Conservation (phyloP, 2,113 vertebrate genomes). For the Sorex araneus region DNA sequence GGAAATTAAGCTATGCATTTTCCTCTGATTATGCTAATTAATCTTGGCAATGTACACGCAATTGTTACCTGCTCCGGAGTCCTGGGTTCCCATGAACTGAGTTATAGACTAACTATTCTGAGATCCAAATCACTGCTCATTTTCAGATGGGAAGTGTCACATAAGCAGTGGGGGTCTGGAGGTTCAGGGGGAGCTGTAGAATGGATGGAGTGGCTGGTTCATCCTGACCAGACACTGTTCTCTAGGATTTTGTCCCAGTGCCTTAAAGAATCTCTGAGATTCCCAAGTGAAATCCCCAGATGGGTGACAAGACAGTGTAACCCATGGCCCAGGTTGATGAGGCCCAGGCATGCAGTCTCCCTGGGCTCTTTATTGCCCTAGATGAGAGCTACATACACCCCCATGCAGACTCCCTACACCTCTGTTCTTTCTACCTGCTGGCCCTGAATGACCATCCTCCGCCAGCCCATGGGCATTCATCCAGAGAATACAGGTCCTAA, state of each 20-base stretch:
- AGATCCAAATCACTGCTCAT: no score
- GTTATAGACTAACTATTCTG: background rate
- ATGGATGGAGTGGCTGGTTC: background rate
- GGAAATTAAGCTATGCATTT: background rate
- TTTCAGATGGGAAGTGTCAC: no score
- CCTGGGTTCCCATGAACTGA: background rate
- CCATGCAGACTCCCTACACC: background rate
- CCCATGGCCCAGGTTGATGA: rapidly evolving
- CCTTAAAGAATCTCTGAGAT: background rate
- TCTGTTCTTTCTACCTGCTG: background rate
- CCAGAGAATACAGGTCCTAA: no score
- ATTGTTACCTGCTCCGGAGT: background rate
- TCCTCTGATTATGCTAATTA: constrained; percentile 37
- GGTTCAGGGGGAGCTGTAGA: background rate
- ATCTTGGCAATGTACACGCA: background rate
- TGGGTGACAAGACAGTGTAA: background rate
- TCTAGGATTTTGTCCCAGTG: background rate
- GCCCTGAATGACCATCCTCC: background rate
- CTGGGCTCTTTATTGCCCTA: no score
- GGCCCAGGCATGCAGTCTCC: background rate
- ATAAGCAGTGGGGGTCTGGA: background rate
- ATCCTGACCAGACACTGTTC: rapidly evolving
- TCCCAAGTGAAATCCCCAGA: rapidly evolving
- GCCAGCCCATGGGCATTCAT: no score
- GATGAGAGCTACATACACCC: background rate